Base-by-base conservation (phyloP, 2,113 vertebrate species). In the Bubo scandiacus region DNA sequence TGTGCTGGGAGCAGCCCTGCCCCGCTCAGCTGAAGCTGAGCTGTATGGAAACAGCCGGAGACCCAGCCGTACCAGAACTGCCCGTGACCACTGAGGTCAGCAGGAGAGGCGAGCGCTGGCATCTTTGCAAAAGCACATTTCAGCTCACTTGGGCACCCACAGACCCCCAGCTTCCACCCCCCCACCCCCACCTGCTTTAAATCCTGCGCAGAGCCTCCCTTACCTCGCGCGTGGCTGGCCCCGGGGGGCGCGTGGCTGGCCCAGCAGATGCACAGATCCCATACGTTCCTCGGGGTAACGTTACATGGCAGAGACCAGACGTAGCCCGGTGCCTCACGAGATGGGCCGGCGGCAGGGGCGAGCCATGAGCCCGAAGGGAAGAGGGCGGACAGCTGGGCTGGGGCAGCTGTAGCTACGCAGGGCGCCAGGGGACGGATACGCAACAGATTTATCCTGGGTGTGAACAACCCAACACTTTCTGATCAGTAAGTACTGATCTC, bases 401-500 rank as follows among this genome's bases (percentile, higher is more conserved):
- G 1, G 22, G 86, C 74, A 40, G 86, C 81, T 27, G 49, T 0
- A 36, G 62, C 62, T 30, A 4, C 7, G 1, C 55, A 30, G 67
- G 49, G 26, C 6, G 9, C 65, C 0, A 6, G 16, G 58, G 61
- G 47, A 67, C 0, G 4, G 65, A 11, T 2, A 26, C 11, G 1
- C 29, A 7, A 23, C 21, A 2, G 38, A 4, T 71, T 52, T 20
- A 13, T 27, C 43, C 43, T 3, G 57, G 54, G n/a, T 26, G 78
- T 3, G 19, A 61, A 49, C 22, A 61, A 26, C 77, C 12, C 82
- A 34, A 21, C 14, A 0, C 32, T 57, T 22, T 36, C 45, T 40
- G 15, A 29, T 16, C 54, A 8, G 42, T 5, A 3, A 36, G 43
- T 1, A 5, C 3, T 1, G 3, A 7, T 11, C 54, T 32, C 5